Percentiles rank a stretch among this genome's conserved stretches.
These are phyloP conservation scores for Apocheima hispidaria DNA, from an alignment of 2,888 invertebrate genomes.

Conservation along the genomic window DNA sequence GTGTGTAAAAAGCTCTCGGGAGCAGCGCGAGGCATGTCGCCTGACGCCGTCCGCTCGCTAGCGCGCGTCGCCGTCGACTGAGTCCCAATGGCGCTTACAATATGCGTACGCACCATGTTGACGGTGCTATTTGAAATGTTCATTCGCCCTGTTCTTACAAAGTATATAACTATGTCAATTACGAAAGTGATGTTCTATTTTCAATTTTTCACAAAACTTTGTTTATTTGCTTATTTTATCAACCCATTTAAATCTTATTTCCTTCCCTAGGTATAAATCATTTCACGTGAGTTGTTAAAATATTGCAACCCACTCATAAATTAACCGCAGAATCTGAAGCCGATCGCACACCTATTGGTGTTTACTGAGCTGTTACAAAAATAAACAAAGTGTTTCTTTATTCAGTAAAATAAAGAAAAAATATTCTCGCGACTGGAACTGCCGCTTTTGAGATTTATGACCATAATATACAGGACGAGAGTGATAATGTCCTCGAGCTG, in stretches of 20 bases:
- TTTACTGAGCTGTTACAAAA: conserved; percentile 11
- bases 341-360: not conserved
- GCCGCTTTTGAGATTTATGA: conserved; percentile 63
- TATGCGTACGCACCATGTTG: no score
- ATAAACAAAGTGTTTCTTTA: conserved; percentile 29
- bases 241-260: not conserved
- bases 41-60: no score
- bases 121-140: no score
- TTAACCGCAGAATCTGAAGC: not conserved
- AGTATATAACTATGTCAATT: no score
- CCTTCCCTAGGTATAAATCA: not conserved
- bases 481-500: conserved; percentile 64
- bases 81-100: no score
- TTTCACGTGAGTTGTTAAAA: not conserved
- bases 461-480: conserved; percentile 67
- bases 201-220: no score
- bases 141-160: no score
- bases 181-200: no score
- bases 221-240: not conserved
- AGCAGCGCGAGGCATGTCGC: no score
- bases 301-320: not conserved
- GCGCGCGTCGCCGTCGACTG: no score
- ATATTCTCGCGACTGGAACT: conserved; percentile 42
- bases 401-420: conserved; percentile 37
- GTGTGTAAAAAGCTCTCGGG: no score